A percentile compares a stretch with the other conserved stretches of the same genome.
These are phyloP conservation scores for Acronicta leporina DNA, from an alignment of 2,888 invertebrate genomes.

Conservation along the genomic window DNA sequence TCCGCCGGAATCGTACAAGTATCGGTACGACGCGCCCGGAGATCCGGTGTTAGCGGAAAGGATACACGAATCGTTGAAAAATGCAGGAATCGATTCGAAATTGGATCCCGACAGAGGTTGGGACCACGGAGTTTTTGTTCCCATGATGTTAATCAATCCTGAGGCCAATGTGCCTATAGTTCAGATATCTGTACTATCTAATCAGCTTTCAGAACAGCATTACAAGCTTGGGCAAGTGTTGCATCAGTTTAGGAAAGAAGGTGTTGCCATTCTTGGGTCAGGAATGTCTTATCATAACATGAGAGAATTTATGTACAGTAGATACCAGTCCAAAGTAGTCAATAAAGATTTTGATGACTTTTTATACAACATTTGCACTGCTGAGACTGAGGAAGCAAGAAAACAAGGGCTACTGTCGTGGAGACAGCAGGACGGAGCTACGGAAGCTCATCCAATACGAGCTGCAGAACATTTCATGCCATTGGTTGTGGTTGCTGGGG, in stretches of 20 bases:
- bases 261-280: slow-evolving; percentile 79
- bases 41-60: slow-evolving; percentile 76
- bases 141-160: slow-evolving; percentile 85
- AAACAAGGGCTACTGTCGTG: slow-evolving; percentile 70
- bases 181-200: slow-evolving; percentile 78
- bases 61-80: slow-evolving; percentile 72
- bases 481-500: slow-evolving; percentile 79
- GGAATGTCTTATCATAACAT: slow-evolving; percentile 87
- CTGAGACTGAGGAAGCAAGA: slow-evolving; percentile 68
- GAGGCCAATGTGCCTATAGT: slow-evolving; percentile 81
- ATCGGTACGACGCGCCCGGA: slow-evolving; percentile 82
- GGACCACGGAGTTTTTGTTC: slow-evolving; percentile 87
- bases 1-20: slow-evolving; percentile 82
- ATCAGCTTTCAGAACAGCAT: slow-evolving; percentile 77
- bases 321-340: slow-evolving; percentile 65
- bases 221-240: slow-evolving; percentile 77
- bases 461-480: slow-evolving; percentile 86
- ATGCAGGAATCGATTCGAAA: slow-evolving; percentile 75
- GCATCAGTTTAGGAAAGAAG: slow-evolving; percentile 79
- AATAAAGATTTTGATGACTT: slow-evolving; percentile 82
- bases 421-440: slow-evolving; percentile 76
- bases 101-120: slow-evolving; percentile 81
- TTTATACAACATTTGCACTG: slow-evolving; percentile 75
- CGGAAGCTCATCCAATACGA: slow-evolving; percentile 76
- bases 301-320: slow-evolving; percentile 74